Evolutionary conservation across 2,113 vertebrate genomes (phyloP).

Genomic region (Sturnus vulgaris): DNA sequence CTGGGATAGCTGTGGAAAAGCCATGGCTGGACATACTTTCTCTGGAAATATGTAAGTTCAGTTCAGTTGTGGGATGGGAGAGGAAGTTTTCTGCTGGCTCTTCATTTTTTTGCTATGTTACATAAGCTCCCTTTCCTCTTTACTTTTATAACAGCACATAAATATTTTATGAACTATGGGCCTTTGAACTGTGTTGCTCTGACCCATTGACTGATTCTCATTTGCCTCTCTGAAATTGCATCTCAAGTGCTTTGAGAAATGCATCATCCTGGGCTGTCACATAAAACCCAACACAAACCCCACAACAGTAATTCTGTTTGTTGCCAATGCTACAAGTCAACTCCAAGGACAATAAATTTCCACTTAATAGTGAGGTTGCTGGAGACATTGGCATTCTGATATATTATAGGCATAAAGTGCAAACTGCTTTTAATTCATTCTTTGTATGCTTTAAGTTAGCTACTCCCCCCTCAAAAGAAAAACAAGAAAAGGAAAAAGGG

Average conservation of each 20-base stretch:
- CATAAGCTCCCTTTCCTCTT: not conserved
- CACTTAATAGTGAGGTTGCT: not conserved
- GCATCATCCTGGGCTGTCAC: not conserved
- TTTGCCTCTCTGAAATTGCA: not conserved
- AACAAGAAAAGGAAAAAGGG: not conserved
- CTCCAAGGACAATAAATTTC: not conserved
- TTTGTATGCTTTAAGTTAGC: not conserved
- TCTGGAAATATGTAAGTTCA: not conserved
- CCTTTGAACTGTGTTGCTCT: conserved; percentile 36
- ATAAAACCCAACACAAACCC: not conserved
- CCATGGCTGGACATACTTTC: not conserved
- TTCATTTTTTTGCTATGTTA: not conserved
- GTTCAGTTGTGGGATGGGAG: not conserved
- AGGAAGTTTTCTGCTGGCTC: not conserved
- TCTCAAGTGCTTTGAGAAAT: not conserved
- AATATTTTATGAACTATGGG: conserved; percentile 11
- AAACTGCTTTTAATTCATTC: not conserved
- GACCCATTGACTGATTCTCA: not conserved
- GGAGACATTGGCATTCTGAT: not conserved
- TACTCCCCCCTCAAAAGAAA: not conserved
- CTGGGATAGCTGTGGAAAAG: not conserved
- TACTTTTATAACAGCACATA: not conserved
- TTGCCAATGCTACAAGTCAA: not conserved
- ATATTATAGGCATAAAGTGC: not conserved
- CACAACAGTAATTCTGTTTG: not conserved